Evolutionary conservation across 2,888 invertebrate species (phyloP).

Genomic region (Mythimna lalbum): DNA sequence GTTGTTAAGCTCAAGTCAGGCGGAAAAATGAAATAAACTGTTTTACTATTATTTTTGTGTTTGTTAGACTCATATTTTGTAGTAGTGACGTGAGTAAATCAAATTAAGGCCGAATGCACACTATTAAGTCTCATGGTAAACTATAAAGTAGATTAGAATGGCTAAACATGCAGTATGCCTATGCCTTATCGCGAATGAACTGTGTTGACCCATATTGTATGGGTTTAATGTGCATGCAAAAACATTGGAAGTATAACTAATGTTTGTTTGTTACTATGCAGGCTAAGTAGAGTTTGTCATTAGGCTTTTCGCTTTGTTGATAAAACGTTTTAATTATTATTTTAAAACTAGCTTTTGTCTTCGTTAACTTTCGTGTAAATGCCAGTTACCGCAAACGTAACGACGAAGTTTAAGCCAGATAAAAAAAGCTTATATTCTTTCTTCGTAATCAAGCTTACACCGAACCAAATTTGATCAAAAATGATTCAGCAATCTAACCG

Average conservation of each 20-base stretch:
- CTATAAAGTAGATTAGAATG: constrained; percentile 43
- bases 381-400: too few relatives aligned
- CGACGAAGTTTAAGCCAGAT: too few relatives aligned
- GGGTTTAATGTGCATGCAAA: constrained; percentile 32
- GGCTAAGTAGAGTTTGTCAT: constrained; percentile 22
- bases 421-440: too few relatives aligned
- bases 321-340: background rate
- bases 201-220: constrained; percentile 42
- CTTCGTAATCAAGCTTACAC: too few relatives aligned
- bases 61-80: background rate
- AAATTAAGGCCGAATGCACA: constrained; percentile 38
- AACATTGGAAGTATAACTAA: constrained; percentile 5
- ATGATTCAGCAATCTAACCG: too few relatives aligned
- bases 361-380: too few relatives aligned
- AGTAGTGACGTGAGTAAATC: constrained; percentile 35
- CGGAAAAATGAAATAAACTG: constrained; percentile 16
- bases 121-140: background rate
- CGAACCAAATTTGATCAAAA: too few relatives aligned
- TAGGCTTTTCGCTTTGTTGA: constrained; percentile 1
- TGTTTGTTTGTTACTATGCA: constrained; percentile 12
- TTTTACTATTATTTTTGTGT: background rate
- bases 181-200: constrained; percentile 40
- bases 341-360: background rate
- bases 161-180: constrained; percentile 6
- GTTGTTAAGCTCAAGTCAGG: constrained; percentile 17